phyloP scores from a whole-genome alignment of 2,888 invertebrate genomes.

The Troides aeacus region DNA sequence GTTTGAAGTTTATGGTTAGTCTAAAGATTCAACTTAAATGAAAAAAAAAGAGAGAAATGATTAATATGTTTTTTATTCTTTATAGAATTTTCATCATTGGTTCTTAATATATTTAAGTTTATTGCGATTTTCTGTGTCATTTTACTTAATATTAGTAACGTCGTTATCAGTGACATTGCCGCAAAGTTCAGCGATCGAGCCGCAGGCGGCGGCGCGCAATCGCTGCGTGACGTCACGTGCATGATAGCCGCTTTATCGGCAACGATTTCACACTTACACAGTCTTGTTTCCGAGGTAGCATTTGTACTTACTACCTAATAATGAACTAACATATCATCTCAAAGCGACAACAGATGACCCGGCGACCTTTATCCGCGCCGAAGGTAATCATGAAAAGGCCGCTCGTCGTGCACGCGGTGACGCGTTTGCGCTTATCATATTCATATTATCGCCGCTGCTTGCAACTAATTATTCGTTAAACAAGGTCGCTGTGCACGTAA shows the following conservation, averaged over 20 bases:
- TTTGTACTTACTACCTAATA: conserved; percentile 14
- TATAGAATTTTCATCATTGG: not conserved
- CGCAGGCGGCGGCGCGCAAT: conserved; percentile 46
- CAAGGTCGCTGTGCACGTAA: conserved; percentile 30
- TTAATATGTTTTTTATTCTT: no score
- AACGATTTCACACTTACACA: conserved; percentile 39
- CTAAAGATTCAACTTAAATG: not conserved
- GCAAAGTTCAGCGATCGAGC: conserved; percentile 60
- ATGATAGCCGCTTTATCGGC: conserved; percentile 60
- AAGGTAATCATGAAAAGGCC: conserved; percentile 28
- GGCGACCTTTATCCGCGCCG: conserved; percentile 22
- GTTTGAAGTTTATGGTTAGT: not conserved
- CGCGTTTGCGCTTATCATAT: conserved; percentile 21
- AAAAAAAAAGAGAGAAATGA: no score
- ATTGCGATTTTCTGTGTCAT: conserved; percentile 32
- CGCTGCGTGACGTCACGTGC: conserved; percentile 62
- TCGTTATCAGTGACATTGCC: conserved; percentile 67
- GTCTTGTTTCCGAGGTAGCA: conserved; percentile 31
- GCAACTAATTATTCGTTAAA: conserved; percentile 27
- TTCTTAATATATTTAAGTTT: not conserved
- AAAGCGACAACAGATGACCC: conserved; percentile 15
- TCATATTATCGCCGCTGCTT: conserved; percentile 15
- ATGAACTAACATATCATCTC: conserved; percentile 22
- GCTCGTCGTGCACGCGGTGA: conserved; percentile 20
- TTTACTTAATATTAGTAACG: conserved; percentile 55